Base-by-base conservation (phyloP, 2,888 invertebrate species). In the Gisinianus flammeolus region DNA sequence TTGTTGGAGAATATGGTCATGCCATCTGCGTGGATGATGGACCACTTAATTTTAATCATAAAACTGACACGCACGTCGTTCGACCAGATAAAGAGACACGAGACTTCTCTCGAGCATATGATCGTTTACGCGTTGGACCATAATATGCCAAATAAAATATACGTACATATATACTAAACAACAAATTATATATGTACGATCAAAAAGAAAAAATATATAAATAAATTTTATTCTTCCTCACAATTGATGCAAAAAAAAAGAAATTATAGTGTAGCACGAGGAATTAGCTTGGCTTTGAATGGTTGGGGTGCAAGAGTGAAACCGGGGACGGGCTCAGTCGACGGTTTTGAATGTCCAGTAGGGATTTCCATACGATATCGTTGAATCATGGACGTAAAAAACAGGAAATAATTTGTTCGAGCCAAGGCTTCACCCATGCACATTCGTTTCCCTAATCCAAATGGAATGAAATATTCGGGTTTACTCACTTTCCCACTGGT, bases 381-480 rank as follows among this genome's bases (percentile, higher is more conserved):
- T 78, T 83, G 83, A 26, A 83, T 35, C 26, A 80, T 76, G 2
- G 82, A 70, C 8, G 81, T 79, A 35, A 81, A 79, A 66, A 76
- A 81, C 0, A 79, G 76, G 72, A 82, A 83, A 12, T 81, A 72
- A 12, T 78, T 82, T 26, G 78, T 77, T 26, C 79, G 80, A 16
- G 82, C 82, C 12, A 83, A 64, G 33, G 79, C 62, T 72, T 83
- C 83, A 24, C 83, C 83, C 74, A 82, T 79, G 62, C 83, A 83
- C 2, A 79, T 76, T 58, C 83, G 30, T 69, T 81, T 79, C 16
- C 85, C 85, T 66, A 78, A 76, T 28, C 85, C 85, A 74, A 85
- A 85, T 5, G 84, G 82, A 31, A 84, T 79, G 0, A 85, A 72
- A 24, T 79, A 79, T 35, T 85, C 85, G 0, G 81, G 74, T 52